Evolutionary conservation across 2,113 vertebrate genomes (phyloP).

Genomic region (Naja naja): DNA sequence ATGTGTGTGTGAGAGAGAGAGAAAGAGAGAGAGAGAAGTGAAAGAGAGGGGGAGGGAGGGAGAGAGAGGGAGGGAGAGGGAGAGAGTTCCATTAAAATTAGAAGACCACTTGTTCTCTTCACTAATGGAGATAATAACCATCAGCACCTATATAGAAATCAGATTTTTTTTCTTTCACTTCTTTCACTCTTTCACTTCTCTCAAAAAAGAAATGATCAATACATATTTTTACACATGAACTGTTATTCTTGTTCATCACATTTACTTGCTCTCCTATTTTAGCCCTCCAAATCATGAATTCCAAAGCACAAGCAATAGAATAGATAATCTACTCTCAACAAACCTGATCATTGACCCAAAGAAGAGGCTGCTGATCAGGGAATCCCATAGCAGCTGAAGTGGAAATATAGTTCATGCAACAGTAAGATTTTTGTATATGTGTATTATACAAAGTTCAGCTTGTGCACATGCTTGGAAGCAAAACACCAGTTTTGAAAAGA

Average conservation of each 20-base stretch:
- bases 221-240: neutral
- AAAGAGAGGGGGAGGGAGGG: too few species aligned
- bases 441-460: too few species aligned
- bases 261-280: neutral
- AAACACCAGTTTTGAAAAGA: neutral
- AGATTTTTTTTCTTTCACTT: conserved; percentile 5
- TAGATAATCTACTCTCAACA: neutral
- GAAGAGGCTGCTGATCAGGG: neutral
- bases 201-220: conserved; percentile 27
- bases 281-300: conserved; percentile 6
- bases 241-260: neutral
- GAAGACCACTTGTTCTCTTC: too few species aligned
- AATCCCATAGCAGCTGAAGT: neutral
- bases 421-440: neutral
- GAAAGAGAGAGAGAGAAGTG: too few species aligned
- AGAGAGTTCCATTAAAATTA: too few species aligned
- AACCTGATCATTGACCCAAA: neutral
- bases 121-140: neutral
- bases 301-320: conserved; percentile 16
- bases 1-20: too few species aligned
- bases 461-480: too few species aligned
- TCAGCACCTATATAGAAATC: conserved; percentile 5
- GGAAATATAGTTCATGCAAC: neutral
- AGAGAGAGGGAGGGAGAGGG: too few species aligned
- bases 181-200: conserved; percentile 16